These are phyloP conservation scores for Archegozetes longisetosus DNA, from an alignment of 1,140 invertebrate species.

Conservation along the genomic window DNA sequence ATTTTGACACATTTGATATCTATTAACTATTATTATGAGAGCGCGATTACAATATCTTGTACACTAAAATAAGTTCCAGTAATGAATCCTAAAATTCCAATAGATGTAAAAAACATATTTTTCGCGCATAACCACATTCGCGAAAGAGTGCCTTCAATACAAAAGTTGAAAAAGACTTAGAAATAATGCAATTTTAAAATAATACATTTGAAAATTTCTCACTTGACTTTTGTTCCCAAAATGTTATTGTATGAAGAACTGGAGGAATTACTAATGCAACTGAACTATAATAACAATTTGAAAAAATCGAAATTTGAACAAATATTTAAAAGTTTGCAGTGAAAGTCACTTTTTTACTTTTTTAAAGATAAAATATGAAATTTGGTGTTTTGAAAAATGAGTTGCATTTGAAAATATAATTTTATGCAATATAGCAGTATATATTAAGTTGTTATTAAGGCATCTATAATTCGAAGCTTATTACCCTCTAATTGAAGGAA, in stretches of 20 bases:
- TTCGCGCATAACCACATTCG: constrained; percentile 55
- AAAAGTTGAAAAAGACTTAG: background rate
- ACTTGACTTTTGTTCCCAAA: background rate
- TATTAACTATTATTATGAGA: too few species aligned
- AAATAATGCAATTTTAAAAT: background rate
- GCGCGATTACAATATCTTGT: background rate
- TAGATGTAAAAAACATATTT: constrained; percentile 49
- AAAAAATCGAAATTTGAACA: background rate
- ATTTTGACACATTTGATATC: too few species aligned
- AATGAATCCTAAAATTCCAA: constrained; percentile 53
- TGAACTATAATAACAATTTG: background rate
- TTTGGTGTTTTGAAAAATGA: background rate
- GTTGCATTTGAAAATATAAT: too few species aligned
- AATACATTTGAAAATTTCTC: background rate
- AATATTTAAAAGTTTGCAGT: too few species aligned
- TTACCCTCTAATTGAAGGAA: too few species aligned
- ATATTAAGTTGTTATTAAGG: too few species aligned
- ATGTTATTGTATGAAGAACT: constrained; percentile 3
- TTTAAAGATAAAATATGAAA: background rate
- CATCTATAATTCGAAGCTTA: too few species aligned
- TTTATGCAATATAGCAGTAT: too few species aligned
- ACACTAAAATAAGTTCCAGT: constrained; percentile 49
- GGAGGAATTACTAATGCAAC: constrained; percentile 9
- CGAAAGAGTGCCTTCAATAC: background rate
- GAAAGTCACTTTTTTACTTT: too few species aligned